Percentiles rank a stretch among this genome's conserved stretches.
These are phyloP conservation scores for Calypte anna DNA, from an alignment of 2,113 vertebrate genomes.

Conservation along the genomic window DNA sequence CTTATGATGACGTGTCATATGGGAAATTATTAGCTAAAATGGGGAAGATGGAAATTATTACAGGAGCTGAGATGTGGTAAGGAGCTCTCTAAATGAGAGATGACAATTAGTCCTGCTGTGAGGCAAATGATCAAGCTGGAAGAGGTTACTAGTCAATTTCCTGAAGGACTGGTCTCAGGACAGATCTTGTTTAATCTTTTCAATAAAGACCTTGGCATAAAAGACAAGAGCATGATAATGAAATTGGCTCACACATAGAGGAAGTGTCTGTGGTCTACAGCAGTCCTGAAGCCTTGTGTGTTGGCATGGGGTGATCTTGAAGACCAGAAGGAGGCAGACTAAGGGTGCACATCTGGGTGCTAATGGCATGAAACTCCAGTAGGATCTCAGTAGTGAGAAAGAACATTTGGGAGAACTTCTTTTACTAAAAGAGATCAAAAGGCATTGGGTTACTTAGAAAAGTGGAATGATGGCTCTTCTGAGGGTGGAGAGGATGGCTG, in stretches of 20 bases:
- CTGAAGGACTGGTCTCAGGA: background rate
- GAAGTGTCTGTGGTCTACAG: background rate
- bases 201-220: background rate
- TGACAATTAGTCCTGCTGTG: constrained; percentile 3
- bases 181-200: constrained; percentile 18
- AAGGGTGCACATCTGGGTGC: background rate
- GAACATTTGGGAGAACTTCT: background rate
- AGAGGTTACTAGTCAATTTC: constrained; percentile 29
- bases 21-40: constrained; percentile 48
- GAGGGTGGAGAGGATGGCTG: fast-evolving
- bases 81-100: constrained; percentile 16
- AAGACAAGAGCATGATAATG: background rate
- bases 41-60: constrained; percentile 14
- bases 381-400: background rate
- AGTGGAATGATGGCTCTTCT: background rate
- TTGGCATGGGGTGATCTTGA: background rate
- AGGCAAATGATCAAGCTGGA: constrained; percentile 37
- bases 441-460: background rate
- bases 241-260: background rate
- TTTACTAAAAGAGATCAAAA: background rate
- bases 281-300: background rate
- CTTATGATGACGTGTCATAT: background rate
- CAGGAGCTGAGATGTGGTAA: constrained; percentile 15
- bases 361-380: background rate
- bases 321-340: background rate